Percentiles rank a stretch among this genome's conserved stretches.
phyloP scores from a whole-genome alignment of 2,888 invertebrate genomes.

The Drosophila buzzatii region DNA sequence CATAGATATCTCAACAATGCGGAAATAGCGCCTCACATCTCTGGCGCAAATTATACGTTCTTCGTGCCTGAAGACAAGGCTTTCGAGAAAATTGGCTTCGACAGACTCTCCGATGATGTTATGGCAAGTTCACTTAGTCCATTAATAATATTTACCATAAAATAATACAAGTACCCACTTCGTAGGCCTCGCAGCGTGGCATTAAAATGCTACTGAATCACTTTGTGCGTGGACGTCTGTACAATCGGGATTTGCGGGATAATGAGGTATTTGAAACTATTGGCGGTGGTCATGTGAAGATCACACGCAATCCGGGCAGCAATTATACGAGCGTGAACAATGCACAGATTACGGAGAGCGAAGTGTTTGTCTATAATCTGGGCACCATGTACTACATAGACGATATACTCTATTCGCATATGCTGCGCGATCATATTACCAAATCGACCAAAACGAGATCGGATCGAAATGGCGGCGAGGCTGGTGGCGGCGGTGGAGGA shows the following conservation, averaged over 20 bases:
- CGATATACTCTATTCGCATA: slow-evolving; percentile 86
- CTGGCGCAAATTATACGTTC: slow-evolving; percentile 89
- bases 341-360: slow-evolving; percentile 87
- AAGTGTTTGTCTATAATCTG: slow-evolving; percentile 88
- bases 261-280: slow-evolving; percentile 86
- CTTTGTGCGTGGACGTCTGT: slow-evolving; percentile 88
- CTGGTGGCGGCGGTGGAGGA: slow-evolving; percentile 63
- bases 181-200: slow-evolving; percentile 86
- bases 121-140: slow-evolving; percentile 71
- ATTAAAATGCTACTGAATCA: slow-evolving; percentile 88
- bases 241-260: slow-evolving; percentile 87
- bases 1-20: slow-evolving; percentile 87
- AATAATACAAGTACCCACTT: not conserved
- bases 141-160: no score
- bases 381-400: slow-evolving; percentile 89
- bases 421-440: slow-evolving; percentile 82
- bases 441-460: slow-evolving; percentile 77
- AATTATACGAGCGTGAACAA: slow-evolving; percentile 87
- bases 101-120: slow-evolving; percentile 87
- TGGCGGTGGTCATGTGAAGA: slow-evolving; percentile 87
- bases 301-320: slow-evolving; percentile 85
- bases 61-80: slow-evolving; percentile 90
- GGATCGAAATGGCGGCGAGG: slow-evolving; percentile 64
- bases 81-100: slow-evolving; percentile 88
- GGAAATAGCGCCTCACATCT: slow-evolving; percentile 88